phyloP scores from a whole-genome alignment of 2,113 vertebrate genomes.

The Larimichthys polyactis region DNA sequence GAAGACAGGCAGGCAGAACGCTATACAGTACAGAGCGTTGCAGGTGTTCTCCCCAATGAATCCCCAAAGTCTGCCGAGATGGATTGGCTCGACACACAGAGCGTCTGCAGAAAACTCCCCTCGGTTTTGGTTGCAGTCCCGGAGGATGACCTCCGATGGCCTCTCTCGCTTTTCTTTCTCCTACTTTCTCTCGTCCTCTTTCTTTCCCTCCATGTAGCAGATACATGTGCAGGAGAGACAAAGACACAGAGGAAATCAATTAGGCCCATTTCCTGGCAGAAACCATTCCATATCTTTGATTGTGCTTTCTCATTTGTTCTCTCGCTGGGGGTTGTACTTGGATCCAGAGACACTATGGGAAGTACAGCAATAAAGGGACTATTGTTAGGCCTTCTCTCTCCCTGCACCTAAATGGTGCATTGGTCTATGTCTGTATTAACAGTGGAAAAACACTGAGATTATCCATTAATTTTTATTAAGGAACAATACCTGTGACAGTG shows the following conservation, averaged over 20 bases:
- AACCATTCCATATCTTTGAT: slow-evolving; percentile 52
- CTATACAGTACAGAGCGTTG: slow-evolving; percentile 15
- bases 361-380: slow-evolving; percentile 43
- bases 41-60: slow-evolving; percentile 72
- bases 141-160: slow-evolving; percentile 52
- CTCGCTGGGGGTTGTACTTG: slow-evolving; percentile 53
- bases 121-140: slow-evolving; percentile 16
- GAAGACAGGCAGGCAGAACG: slow-evolving; percentile 41
- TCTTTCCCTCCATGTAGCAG: slow-evolving; percentile 27
- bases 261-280: slow-evolving; percentile 55
- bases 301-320: slow-evolving; percentile 54
- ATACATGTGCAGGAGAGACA: slow-evolving; percentile 46
- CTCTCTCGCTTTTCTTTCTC: slow-evolving; percentile 27
- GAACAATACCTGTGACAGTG: slow-evolving; percentile 11
- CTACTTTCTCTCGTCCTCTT: slow-evolving; percentile 21
- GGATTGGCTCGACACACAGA: slow-evolving; percentile 35
- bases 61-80: slow-evolving; percentile 50
- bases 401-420: slow-evolving; percentile 11
- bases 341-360: slow-evolving; percentile 44
- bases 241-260: slow-evolving; percentile 76
- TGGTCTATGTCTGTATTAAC: slow-evolving; percentile 15
- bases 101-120: slow-evolving; percentile 50
- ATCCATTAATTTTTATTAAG: slow-evolving; percentile 3
- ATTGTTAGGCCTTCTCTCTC: slow-evolving; percentile 31
- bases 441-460: not conserved